These are phyloP conservation scores for Spodoptera exigua DNA, from an alignment of 2,888 invertebrate genomes.

Conservation along the genomic window DNA sequence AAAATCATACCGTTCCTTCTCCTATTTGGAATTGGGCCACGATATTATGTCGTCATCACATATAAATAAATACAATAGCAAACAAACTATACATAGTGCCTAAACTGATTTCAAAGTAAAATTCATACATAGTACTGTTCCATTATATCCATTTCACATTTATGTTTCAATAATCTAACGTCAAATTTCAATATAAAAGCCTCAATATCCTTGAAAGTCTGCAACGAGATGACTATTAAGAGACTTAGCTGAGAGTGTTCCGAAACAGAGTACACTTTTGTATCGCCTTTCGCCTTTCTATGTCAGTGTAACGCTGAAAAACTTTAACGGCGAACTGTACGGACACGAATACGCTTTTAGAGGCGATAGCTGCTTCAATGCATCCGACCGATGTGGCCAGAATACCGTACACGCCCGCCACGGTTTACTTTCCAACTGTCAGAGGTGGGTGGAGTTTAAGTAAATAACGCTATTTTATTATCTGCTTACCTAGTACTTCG, in stretches of 20 bases:
- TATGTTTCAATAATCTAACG: not conserved
- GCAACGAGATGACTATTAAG: conserved; percentile 17
- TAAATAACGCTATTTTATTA: conserved; percentile 13
- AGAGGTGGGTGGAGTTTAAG: conserved; percentile 29
- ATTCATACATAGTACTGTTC: not conserved
- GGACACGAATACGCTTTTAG: conserved; percentile 82
- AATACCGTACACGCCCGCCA: conserved; percentile 44
- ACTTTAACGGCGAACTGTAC: conserved; percentile 75
- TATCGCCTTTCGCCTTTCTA: conserved; percentile 45
- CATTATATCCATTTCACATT: too few species aligned
- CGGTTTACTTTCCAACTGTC: conserved; percentile 66
- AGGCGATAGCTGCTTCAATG: conserved; percentile 62
- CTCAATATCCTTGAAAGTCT: conserved; percentile 4
- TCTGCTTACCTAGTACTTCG: too few species aligned
- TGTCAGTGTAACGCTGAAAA: conserved; percentile 62
- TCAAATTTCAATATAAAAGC: not conserved
- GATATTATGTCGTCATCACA: too few species aligned
- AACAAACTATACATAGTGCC: not conserved
- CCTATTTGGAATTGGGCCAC: too few species aligned
- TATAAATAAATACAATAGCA: too few species aligned
- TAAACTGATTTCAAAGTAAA: not conserved
- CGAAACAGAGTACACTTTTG: conserved; percentile 39
- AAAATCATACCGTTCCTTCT: too few species aligned
- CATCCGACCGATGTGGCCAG: conserved; percentile 54
- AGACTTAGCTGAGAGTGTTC: conserved; percentile 10